Evolutionary conservation across 2,113 vertebrate genomes (phyloP), one percentile per base, ranked within the genome.

Genomic region (Oryzias celebensis): DNA sequence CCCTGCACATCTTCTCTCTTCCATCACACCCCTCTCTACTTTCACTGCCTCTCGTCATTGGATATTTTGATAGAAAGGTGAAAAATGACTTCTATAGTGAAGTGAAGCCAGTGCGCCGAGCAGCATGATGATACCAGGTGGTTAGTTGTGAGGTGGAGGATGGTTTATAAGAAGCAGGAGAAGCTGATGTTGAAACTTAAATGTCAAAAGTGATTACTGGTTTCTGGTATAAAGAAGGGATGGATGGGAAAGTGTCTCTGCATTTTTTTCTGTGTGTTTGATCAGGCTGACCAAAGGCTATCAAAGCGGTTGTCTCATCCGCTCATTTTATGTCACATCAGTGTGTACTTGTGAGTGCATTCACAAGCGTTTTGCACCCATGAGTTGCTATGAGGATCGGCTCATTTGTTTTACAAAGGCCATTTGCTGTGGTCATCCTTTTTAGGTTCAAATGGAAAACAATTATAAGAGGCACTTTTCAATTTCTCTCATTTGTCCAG

Each of bases 41-140:
- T 7, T 22, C 8, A 0, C 59, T 17, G 45, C 16, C 28, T 26
- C 36, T 15, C 14, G 45, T n/a, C 46, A 44, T 50, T 56, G 61
- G 74, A 18, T 65, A 72, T 83, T 79, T 83, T 83, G 84, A 87
- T 89, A 74, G 78, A 68, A 68, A 78, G 84, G 84, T 91, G 87
- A 88, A 87, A 87, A 88, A 89, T 89, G 75, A 83, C 81, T 85
- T 78, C 85, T 78, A 59, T 53, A 78, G 80, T 65, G 78, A 81
- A 71, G 54, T 67, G 71, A 78, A 85, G 85, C 90, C 87, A 86
- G 71, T 46, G 70, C 85, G 68, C 69, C 65, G 72, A 82, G 81
- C 80, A 55, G 57, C 62, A 72, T 70, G 62, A 84, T 83, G 75
- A 80, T 77, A 90, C 72, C 71, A 74, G 81, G 78, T 82, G 81